A percentile compares a stretch with the other conserved stretches of the same genome.
Conservation (phyloP, 37 sponge, comb jelly and placozoan genomes). For the Haliclona indistincta region DNA sequence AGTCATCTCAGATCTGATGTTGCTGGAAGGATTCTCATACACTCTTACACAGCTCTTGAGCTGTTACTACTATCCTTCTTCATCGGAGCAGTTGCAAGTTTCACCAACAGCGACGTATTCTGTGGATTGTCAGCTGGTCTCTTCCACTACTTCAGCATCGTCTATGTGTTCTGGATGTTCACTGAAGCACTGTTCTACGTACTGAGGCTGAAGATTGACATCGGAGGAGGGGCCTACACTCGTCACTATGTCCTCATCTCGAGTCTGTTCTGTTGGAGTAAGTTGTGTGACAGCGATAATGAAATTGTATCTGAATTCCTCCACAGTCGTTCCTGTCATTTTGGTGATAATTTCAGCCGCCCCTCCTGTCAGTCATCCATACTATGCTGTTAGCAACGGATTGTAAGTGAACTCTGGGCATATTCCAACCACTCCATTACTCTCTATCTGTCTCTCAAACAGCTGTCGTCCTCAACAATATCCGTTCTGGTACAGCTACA, state of each 20-base stretch:
- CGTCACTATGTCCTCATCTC: neutral
- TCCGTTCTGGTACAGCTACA: constrained; percentile 35
- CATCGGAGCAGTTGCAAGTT: neutral
- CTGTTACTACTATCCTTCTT: neutral
- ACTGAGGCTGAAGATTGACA: constrained; percentile 12
- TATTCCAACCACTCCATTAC: neutral
- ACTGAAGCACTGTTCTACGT: constrained; percentile 35
- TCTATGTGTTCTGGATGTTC: constrained; percentile 38
- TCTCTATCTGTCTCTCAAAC: constrained; percentile 3
- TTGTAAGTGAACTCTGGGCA: neutral
- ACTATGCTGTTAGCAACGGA: constrained; percentile 20
- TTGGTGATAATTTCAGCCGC: constrained; percentile 38
- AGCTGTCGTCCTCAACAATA: constrained; percentile 36
- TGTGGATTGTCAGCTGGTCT: constrained; percentile 43
- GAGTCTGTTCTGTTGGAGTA: constrained; percentile 15
- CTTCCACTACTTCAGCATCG: constrained; percentile 48
- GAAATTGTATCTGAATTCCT: too few relatives aligned
- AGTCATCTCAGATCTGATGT: neutral
- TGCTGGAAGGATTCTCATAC: neutral
- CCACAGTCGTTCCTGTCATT: constrained; percentile 25
- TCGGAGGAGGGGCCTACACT: constrained; percentile 2
- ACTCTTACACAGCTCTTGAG: neutral
- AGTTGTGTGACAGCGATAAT: neutral
- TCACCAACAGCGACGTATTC: neutral
- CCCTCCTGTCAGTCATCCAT: constrained; percentile 30